Conservation (phyloP, 2,888 invertebrate species). For the Zele albiditarsus region DNA sequence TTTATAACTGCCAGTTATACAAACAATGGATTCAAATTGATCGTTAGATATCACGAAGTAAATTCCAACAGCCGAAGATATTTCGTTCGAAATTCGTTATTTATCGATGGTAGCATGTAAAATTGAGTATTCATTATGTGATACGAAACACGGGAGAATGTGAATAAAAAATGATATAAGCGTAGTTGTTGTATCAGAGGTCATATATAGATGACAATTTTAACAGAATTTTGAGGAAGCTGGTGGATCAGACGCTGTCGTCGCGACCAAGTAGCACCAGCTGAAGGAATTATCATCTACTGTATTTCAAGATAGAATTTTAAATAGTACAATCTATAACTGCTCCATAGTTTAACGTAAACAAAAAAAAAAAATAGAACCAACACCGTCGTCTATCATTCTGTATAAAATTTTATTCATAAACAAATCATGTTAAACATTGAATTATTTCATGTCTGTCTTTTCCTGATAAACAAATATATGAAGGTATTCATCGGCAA, state of each 20-base stretch:
- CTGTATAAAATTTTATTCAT: constrained; percentile 1
- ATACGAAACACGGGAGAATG: background rate
- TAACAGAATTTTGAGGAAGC: constrained; percentile 32
- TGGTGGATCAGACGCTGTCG: constrained; percentile 53
- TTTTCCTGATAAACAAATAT: background rate
- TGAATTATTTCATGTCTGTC: background rate
- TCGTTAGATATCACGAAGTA: background rate
- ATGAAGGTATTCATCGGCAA: background rate
- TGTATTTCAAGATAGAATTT: constrained; percentile 43
- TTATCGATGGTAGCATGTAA: constrained; percentile 17
- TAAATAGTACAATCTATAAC: background rate
- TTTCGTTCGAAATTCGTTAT: constrained; percentile 18
- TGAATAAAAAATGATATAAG: background rate
- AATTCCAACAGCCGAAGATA: background rate
- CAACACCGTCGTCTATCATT: background rate
- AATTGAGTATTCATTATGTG: background rate
- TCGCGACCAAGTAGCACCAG: constrained; percentile 55
- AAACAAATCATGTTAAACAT: background rate
- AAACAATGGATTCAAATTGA: background rate
- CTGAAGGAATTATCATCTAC: constrained; percentile 44
- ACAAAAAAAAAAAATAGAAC: constrained; percentile 8
- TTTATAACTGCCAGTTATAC: constrained; percentile 39
- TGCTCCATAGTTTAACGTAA: background rate
- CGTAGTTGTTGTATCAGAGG: background rate
- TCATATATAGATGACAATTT: constrained; percentile 4